phyloP scores from a whole-genome alignment of 2,888 invertebrate genomes.

The Meganola albula region DNA sequence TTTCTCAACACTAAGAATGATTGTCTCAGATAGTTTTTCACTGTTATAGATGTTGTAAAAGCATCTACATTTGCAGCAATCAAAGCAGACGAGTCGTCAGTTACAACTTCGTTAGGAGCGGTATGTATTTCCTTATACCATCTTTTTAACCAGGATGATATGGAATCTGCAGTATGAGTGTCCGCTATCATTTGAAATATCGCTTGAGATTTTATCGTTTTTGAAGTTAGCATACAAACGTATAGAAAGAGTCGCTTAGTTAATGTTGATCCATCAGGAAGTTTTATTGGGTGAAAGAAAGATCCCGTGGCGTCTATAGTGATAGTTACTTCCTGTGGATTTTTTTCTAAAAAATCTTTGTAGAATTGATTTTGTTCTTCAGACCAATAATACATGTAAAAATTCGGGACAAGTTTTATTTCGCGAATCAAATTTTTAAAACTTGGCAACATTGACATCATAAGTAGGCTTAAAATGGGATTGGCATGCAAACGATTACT shows the following conservation, averaged over 20 bases:
- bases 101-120: slow-evolving; percentile 10
- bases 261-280: slow-evolving; percentile 2
- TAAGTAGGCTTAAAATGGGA: slow-evolving; percentile 2
- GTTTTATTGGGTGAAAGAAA: slow-evolving; percentile 1
- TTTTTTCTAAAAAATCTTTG: slow-evolving; percentile 1
- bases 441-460: slow-evolving; percentile 1
- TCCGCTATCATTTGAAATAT: slow-evolving; percentile 1
- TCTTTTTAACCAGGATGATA: slow-evolving; percentile 13
- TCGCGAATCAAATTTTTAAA: slow-evolving; percentile 2
- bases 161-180: slow-evolving; percentile 10
- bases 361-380: slow-evolving; percentile 2
- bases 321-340: slow-evolving; percentile 1
- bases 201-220: slow-evolving; percentile 1
- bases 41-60: slow-evolving; percentile 9
- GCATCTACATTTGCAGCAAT: slow-evolving; percentile 10
- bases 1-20: slow-evolving; percentile 10
- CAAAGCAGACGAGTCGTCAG: slow-evolving; percentile 12
- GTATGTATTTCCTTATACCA: slow-evolving; percentile 9
- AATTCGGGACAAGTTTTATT: slow-evolving; percentile 1
- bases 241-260: slow-evolving; percentile 1
- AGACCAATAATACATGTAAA: slow-evolving; percentile 2
- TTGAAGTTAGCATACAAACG: slow-evolving; percentile 1
- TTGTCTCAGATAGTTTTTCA: slow-evolving; percentile 10
- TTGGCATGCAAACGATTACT: slow-evolving; percentile 1
- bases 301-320: slow-evolving; percentile 3